phyloP scores from a whole-genome alignment of 1,140 invertebrate genomes.

The Chymomyza costata region DNA sequence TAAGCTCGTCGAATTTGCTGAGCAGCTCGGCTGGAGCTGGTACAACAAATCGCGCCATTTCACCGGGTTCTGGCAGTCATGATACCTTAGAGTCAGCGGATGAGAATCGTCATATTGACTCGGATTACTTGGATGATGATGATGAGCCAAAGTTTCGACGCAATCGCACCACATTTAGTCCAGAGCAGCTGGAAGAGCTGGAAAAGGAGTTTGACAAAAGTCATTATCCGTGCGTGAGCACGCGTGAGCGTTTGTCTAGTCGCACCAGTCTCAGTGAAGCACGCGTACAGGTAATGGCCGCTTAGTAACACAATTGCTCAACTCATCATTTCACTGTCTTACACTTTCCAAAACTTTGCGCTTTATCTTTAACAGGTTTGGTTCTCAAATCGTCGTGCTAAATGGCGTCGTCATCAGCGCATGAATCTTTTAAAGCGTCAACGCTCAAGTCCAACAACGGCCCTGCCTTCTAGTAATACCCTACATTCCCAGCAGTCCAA shows the following conservation, averaged over 20 bases:
- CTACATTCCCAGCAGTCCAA: constrained; percentile 63
- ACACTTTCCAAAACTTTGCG: constrained; percentile 33
- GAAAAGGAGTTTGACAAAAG: constrained; percentile 97
- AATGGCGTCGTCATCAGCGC: constrained; percentile 95
- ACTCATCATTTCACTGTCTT: constrained; percentile 20
- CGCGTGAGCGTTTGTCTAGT: constrained; percentile 91
- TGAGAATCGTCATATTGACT: constrained; percentile 77
- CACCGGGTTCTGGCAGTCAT: constrained; percentile 70
- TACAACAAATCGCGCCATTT: constrained; percentile 52
- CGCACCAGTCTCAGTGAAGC: constrained; percentile 97
- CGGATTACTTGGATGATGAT: constrained; percentile 83
- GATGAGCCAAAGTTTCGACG: constrained; percentile 93
- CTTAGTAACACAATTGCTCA: constrained; percentile 10
- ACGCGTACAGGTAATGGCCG: constrained; percentile 90
- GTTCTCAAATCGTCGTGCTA: constrained; percentile 98
- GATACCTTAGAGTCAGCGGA: constrained; percentile 73
- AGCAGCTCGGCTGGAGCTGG: constrained; percentile 17
- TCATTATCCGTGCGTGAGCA: constrained; percentile 96
- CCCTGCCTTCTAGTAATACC: constrained; percentile 28
- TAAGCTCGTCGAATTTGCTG: constrained; percentile 51
- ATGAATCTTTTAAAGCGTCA: constrained; percentile 92
- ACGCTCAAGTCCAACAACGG: constrained; percentile 75
- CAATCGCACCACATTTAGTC: constrained; percentile 95
- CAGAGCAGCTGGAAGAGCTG: constrained; percentile 94
- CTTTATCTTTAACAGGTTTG: constrained; percentile 89